These are phyloP conservation scores for Mustela lutreola DNA, from an alignment of 2,113 vertebrate species.

Conservation along the genomic window DNA sequence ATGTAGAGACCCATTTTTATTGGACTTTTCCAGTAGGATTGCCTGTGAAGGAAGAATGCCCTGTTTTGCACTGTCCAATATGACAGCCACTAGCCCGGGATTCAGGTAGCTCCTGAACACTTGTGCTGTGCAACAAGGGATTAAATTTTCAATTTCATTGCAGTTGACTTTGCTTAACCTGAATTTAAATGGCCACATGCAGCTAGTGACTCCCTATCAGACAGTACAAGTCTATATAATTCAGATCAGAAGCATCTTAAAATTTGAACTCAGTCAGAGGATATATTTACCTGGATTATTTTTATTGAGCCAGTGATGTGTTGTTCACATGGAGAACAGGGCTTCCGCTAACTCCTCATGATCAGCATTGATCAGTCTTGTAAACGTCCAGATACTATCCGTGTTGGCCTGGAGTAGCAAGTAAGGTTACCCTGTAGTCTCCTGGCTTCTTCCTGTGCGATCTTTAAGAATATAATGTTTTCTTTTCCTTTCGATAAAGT, in stretches of 20 bases:
- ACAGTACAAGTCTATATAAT: background rate
- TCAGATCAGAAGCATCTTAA: background rate
- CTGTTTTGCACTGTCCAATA: background rate
- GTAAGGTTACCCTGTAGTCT: background rate
- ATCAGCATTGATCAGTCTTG: background rate
- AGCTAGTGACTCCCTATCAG: background rate
- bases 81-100: background rate
- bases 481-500: conserved; percentile 14
- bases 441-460: background rate
- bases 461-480: background rate
- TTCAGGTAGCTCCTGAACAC: background rate
- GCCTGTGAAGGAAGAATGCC: background rate
- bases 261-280: conserved; percentile 15
- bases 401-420: background rate
- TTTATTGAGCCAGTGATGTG: conserved; percentile 10
- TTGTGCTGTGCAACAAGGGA: background rate
- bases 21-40: background rate
- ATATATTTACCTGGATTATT: background rate
- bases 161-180: conserved; percentile 15
- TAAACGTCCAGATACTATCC: background rate
- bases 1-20: background rate
- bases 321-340: background rate
- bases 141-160: background rate
- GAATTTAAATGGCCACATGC: background rate
- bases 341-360: background rate